Evolutionary conservation across 2,113 vertebrate genomes (phyloP).

Genomic region (Eulemur macaco): DNA sequence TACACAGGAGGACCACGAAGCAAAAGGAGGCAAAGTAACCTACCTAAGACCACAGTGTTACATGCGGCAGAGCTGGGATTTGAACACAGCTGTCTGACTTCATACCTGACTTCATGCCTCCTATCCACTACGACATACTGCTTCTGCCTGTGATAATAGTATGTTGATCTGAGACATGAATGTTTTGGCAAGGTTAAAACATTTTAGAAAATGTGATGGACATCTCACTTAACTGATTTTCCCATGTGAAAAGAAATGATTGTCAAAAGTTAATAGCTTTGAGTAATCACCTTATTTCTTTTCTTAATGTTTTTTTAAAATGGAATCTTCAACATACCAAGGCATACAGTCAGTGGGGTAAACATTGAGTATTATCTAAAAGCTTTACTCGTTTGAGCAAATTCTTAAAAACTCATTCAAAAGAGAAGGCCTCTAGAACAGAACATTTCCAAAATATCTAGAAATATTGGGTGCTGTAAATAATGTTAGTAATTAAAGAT

Average conservation of each 20-base stretch:
- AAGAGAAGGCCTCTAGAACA: background rate
- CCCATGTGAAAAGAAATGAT: background rate
- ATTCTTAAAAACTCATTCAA: background rate
- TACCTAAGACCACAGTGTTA: background rate
- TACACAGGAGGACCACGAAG: background rate
- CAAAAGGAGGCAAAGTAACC: background rate
- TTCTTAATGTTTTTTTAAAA: background rate
- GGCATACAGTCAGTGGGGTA: background rate
- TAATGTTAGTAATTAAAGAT: background rate
- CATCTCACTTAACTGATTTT: background rate
- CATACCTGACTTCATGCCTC: no score
- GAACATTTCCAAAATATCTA: background rate
- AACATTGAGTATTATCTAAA: background rate
- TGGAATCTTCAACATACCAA: background rate
- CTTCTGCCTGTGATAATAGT: background rate
- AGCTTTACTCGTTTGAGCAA: background rate
- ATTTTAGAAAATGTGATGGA: background rate
- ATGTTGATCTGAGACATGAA: background rate
- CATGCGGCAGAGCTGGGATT: background rate
- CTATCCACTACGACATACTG: no score
- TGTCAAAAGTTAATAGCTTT: background rate
- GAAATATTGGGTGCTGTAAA: background rate
- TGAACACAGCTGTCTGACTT: background rate
- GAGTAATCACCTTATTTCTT: background rate
- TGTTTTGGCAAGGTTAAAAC: background rate